Evolutionary conservation across 2,113 vertebrate species (phyloP), one percentile per base, ranked within the genome.

Genomic region (Aspidoscelis tigris): DNA sequence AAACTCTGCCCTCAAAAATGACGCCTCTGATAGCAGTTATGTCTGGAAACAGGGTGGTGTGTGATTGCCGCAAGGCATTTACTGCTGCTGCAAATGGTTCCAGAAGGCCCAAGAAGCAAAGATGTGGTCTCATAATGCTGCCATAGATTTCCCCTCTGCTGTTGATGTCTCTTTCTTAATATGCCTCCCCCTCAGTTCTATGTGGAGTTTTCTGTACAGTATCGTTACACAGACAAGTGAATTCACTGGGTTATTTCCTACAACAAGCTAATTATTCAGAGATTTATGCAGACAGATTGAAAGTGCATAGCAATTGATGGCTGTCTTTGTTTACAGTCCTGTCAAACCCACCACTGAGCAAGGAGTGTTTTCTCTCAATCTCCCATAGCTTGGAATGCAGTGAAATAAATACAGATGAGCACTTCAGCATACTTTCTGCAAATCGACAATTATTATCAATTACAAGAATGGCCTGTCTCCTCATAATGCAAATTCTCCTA

Each of bases 201-300:
- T 6, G 18, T 41, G 33, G 33, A 70, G 33, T 14, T 70, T 70
- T 39, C 10, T 7, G 69, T 11, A 70, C 10, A 70, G 33, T 16
- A 18, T 70, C 39, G 22, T 7, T 16, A 70, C 16, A n/a, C n/a
- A 70, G n/a, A 70, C 33, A 39, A 16, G n/a, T 70, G 69, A 14
- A 6, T 86, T 16, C 53, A 65, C 43, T 39, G 55, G 55, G 41
- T 26, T 55, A 22, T 53, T 82, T 41, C 16, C 41, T 61, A 65
- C 64, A 77, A 81, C 64, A 72, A 86, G 55, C 43, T 21, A 82
- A 86, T 78, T 76, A 71, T 47, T 64, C 43, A 70, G 44, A 26
- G 43, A 55, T 76, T 81, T 71, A 41, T 39, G n/a, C 20, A 72
- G 50, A 72, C 14, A 4, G 11, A 68, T 69, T 50, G 50, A 39